Percentiles rank a stretch among this genome's conserved stretches.
Conservation (phyloP, 2,797 vertebrate genomes). For the Rhinophrynus dorsalis region DNA sequence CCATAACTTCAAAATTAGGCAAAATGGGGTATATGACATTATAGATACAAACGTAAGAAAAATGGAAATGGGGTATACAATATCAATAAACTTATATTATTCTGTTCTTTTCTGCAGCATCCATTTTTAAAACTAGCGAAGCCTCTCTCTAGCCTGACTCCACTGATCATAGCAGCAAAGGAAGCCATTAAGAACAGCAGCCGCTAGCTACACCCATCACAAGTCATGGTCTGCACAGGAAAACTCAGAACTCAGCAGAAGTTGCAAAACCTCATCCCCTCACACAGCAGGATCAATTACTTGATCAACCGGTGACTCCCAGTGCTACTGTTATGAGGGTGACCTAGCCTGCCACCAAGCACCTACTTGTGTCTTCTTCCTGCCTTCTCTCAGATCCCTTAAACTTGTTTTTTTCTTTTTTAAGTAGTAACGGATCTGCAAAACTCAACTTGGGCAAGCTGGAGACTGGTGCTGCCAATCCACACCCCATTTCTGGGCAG, state of each 20-base stretch:
- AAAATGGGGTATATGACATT: too few species aligned
- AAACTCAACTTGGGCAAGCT: constrained; percentile 55
- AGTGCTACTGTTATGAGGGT: constrained; percentile 25
- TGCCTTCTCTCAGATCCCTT: constrained; percentile 69
- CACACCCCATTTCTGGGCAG: constrained; percentile 60
- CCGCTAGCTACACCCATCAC: constrained; percentile 73
- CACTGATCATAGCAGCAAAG: constrained; percentile 87
- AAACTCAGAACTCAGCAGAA: constrained; percentile 66
- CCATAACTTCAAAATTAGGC: too few species aligned
- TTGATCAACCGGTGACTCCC: constrained; percentile 37
- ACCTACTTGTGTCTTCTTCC: constrained; percentile 69
- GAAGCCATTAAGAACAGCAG: constrained; percentile 93
- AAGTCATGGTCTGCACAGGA: constrained; percentile 55
- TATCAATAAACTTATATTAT: not conserved
- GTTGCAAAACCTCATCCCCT: constrained; percentile 61
- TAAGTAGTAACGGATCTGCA: constrained; percentile 65
- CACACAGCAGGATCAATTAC: constrained; percentile 61
- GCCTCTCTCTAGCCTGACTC: constrained; percentile 87
- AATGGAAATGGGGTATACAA: not conserved
- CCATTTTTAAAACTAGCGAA: constrained; percentile 90
- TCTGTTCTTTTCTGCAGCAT: constrained; percentile 69
- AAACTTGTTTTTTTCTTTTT: constrained; percentile 66
- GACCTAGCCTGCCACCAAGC: constrained; percentile 25
- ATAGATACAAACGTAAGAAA: too few species aligned
- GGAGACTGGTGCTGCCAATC: constrained; percentile 31